These are phyloP conservation scores for Trichogramma dendrolimi DNA, from an alignment of 2,888 invertebrate species.

Conservation along the genomic window DNA sequence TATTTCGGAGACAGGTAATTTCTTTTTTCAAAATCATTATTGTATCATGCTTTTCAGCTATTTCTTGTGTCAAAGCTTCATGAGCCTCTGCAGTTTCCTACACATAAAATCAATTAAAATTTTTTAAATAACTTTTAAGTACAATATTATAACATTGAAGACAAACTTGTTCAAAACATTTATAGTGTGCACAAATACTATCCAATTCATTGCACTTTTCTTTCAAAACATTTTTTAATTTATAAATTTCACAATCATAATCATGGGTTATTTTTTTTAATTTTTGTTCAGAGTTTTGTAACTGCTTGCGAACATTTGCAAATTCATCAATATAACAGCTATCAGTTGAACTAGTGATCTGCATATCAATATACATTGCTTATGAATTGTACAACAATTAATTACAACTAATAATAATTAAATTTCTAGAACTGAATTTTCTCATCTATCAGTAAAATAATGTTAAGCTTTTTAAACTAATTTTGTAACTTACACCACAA, in stretches of 20 bases:
- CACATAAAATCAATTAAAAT: conserved; percentile 17
- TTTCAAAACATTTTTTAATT: conserved; percentile 34
- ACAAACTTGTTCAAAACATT: conserved; percentile 43
- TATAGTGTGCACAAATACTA: conserved; percentile 33
- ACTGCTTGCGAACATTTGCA: conserved; percentile 32
- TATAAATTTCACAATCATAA: conserved; percentile 30
- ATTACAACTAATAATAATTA: no score
- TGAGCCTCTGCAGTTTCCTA: conserved; percentile 55
- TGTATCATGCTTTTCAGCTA: conserved; percentile 59
- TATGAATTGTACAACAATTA: not conserved
- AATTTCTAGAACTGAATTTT: no score
- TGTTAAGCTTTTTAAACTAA: not conserved
- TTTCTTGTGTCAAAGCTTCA: conserved; percentile 58
- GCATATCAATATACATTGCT: conserved; percentile 31
- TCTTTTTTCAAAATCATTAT: conserved; percentile 56
- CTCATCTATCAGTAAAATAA: conserved; percentile 1
- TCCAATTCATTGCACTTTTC: conserved; percentile 37
- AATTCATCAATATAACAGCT: conserved; percentile 33
- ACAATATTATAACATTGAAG: conserved; percentile 18
- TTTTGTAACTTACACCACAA: not conserved
- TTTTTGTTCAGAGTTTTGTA: conserved; percentile 31
- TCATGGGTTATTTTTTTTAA: conserved; percentile 30
- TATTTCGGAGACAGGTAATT: conserved; percentile 57
- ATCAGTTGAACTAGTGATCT: conserved; percentile 40
- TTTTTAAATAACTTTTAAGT: conserved; percentile 13